Evolutionary conservation across 2,888 invertebrate genomes (phyloP).

Genomic region (Slavum lentiscoides): DNA sequence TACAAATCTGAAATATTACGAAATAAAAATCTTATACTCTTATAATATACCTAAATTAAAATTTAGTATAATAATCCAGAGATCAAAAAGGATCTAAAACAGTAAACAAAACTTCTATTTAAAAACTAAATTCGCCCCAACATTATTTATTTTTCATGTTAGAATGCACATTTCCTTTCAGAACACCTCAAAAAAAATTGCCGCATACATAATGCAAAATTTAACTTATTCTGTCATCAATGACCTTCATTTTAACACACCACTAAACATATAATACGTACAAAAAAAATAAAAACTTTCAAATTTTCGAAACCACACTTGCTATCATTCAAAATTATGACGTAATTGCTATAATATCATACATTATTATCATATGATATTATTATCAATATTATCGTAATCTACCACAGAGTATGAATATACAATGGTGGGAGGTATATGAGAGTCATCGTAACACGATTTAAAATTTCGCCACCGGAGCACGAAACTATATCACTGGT

Average conservation of each 20-base stretch:
- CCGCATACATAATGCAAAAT: not conserved
- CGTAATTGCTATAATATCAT: too few relatives aligned
- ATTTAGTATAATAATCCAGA: not conserved
- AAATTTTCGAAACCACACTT: not conserved
- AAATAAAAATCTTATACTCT: not conserved
- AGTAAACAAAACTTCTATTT: too few relatives aligned
- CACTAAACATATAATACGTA: not conserved
- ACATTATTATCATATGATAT: too few relatives aligned
- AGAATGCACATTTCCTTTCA: constrained; percentile 4
- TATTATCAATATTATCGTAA: too few relatives aligned
- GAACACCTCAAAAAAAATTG: not conserved
- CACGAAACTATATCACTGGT: too few relatives aligned
- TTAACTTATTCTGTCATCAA: not conserved
- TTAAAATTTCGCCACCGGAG: too few relatives aligned
- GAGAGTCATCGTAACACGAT: too few relatives aligned
- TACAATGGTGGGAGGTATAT: too few relatives aligned
- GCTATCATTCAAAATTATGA: constrained; percentile 1
- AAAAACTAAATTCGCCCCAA: not conserved
- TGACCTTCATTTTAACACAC: too few relatives aligned
- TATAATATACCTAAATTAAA: not conserved
- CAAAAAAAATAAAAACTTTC: not conserved
- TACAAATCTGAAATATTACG: constrained; percentile 19
- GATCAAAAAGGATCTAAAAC: not conserved
- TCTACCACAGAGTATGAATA: too few relatives aligned
- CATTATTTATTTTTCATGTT: constrained; percentile 20